Base-by-base conservation (phyloP, 2,888 invertebrate genomes). In the Chalcosyrphus nemorum region DNA sequence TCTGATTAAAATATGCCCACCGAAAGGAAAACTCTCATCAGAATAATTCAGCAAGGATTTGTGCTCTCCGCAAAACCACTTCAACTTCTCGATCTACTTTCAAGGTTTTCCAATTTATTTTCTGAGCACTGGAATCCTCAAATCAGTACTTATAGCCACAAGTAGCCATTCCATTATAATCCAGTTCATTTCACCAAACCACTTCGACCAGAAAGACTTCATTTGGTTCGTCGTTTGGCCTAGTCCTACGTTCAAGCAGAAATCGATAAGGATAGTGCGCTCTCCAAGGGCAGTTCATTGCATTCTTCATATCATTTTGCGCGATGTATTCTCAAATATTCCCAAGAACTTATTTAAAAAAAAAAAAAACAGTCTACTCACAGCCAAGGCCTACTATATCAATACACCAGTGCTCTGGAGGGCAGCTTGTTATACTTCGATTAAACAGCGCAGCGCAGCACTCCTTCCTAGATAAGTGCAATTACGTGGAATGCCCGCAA, bases 261-360 rank as follows among this genome's bases (percentile, higher is more conserved):
- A 68, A 61, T 68, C 59, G 45, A 80, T 80, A 19, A 43, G 32
- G n/a, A n/a, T 21, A 35, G 32, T 4, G 2, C 38, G n/a, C n/a
- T n/a, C n/a, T n/a, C n/a, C n/a, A n/a, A n/a, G n/a, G n/a, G n/a
- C n/a, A n/a, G n/a, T 57, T 35, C 54, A 32, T 29, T 11, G 13
- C 63, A 77, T 27, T 47, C 17, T 56, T 21, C 56, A 38, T 63
- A 56, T 56, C 56, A 35, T 32, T 38, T 45, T 13, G 35, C 11
- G 2, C 41, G 41, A n/a, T 17, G 13, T n/a, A 35, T 76, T 68
- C 63, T 56, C 32, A 17, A 59, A 81, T n/a, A n/a, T 66, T 66
- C 66, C 65, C 71, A 24, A 72, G 72, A 72, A 76, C 66, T 82
- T 66, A 77, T 82, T 77, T 77, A 72, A 82, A 68, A 54, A 82